Base-by-base conservation (phyloP, 2,888 invertebrate species). In the Liposcelis brunnea region DNA sequence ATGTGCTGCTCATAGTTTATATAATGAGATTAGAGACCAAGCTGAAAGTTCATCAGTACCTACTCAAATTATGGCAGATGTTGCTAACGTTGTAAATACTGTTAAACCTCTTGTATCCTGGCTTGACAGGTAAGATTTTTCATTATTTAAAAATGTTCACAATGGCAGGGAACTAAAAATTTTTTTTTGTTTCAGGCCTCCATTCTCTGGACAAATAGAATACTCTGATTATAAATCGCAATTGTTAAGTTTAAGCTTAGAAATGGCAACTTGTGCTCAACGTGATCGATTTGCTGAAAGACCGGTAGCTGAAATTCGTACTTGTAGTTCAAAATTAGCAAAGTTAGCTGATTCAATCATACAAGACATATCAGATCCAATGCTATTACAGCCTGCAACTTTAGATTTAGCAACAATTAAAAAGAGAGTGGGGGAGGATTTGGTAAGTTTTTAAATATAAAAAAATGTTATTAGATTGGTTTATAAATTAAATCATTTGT, bases 381-480 rank as follows among this genome's bases (percentile, higher is more conserved):
- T 89, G 69, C 76, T 91, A 53, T 69, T 95, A 49, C 90, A 90
- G 64, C 91, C 93, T 6, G 85, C 91, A 2, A 79, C 83, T n/a
- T 68, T 95, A 50, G 89, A 87, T 64, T 67, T 86, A 49, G 89
- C 90, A 32, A 80, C 83, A 36, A 70, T 94, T 51, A 83, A 84
- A 54, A 89, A 89, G 61, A 68, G 71, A 55, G 79, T 80, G 31
- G 84, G 80, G 54, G 83, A 86, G 55, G 85, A 91, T 64, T 68
- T 89, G 56, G 74, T 74, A 58, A 62, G 51, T 50, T 11, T 21
- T 10, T 26, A 6, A 34, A 7, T 31, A 3, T 2, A 8, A 14
- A 6, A 32, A n/a, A n/a, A n/a, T n/a, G n/a, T n/a, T n/a, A n/a
- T n/a, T n/a, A n/a, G n/a, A n/a, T n/a, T n/a, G n/a, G 32, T 32